These are phyloP conservation scores for Aphidoletes aphidimyza DNA, from an alignment of 2,888 invertebrate species.

Conservation along the genomic window DNA sequence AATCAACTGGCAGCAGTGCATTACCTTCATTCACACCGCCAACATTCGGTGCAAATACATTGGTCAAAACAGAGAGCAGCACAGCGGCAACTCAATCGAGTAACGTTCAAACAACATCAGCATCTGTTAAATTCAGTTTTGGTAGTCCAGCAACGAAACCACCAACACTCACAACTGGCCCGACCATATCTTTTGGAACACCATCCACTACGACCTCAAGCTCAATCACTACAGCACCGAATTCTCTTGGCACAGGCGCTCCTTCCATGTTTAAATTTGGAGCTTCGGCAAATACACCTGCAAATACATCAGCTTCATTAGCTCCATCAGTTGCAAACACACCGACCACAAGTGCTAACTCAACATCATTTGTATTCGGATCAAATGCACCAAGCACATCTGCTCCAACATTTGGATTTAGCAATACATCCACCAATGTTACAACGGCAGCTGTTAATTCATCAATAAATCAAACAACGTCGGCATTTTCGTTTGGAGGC, in stretches of 20 bases:
- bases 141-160: background rate
- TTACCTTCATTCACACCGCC: background rate
- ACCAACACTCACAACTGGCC: background rate
- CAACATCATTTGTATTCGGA: slow-evolving; percentile 54
- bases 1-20: slow-evolving; percentile 1
- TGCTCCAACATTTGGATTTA: background rate
- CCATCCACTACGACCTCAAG: background rate
- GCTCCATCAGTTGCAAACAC: slow-evolving; percentile 37
- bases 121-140: background rate
- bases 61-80: background rate
- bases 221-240: background rate
- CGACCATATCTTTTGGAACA: background rate
- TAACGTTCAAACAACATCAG: background rate
- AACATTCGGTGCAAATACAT: background rate
- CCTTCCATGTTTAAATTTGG: background rate
- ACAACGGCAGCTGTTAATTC: background rate
- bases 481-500: background rate
- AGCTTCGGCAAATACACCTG: background rate
- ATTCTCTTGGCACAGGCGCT: background rate
- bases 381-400: background rate
- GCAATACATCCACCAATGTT: background rate
- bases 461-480: background rate
- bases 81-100: background rate
- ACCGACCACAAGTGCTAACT: slow-evolving; percentile 46
- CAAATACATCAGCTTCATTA: slow-evolving; percentile 18